Evolutionary conservation across 2,113 vertebrate genomes (phyloP).

Genomic region (Leucoraja erinaceus): DNA sequence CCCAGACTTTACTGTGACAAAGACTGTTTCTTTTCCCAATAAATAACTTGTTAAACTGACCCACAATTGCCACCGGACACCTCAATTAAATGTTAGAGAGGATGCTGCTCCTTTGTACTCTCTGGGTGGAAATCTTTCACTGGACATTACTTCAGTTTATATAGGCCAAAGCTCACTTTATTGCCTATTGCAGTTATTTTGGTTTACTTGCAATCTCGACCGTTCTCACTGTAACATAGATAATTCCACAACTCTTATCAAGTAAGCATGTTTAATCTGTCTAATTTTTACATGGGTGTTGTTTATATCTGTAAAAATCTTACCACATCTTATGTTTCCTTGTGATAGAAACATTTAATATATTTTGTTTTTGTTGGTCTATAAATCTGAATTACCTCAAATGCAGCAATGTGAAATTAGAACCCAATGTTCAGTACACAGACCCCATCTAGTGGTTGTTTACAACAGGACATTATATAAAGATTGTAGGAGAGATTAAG

Average conservation of each 20-base stretch:
- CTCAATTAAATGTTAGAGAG: neutral
- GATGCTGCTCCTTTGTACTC: neutral
- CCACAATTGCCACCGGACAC: neutral
- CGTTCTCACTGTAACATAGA: neutral
- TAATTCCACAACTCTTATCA: neutral
- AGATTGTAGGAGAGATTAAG: neutral
- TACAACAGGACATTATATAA: neutral
- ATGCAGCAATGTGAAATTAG: neutral
- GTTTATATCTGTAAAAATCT: neutral
- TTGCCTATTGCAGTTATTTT: neutral
- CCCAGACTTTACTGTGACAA: neutral
- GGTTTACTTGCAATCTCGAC: neutral
- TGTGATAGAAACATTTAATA: neutral
- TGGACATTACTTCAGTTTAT: neutral
- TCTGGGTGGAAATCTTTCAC: neutral
- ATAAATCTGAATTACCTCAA: neutral
- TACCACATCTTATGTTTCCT: neutral
- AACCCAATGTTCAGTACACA: neutral
- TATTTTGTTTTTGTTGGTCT: neutral
- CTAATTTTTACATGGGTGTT: neutral
- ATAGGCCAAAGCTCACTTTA: neutral
- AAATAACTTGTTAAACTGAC: neutral
- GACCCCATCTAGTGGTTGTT: constrained; percentile 28
- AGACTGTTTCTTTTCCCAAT: neutral
- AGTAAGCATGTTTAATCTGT: neutral